These are phyloP conservation scores for Tetramorium bicarinatum DNA, from an alignment of 2,888 invertebrate species.

Conservation along the genomic window DNA sequence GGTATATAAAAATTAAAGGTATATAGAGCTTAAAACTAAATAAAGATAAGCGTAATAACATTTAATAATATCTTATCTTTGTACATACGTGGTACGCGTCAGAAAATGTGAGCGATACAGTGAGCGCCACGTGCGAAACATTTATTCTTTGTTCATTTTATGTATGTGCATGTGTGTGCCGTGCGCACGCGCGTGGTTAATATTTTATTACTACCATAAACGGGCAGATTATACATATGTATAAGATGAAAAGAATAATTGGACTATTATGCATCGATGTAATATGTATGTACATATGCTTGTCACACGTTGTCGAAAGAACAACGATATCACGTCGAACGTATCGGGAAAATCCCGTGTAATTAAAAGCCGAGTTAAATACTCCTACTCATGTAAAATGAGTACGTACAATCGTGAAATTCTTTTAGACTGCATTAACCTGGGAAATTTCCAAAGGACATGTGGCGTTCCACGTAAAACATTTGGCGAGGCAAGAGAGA, in stretches of 20 bases:
- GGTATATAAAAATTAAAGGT: too few species aligned
- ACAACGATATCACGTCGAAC: background rate
- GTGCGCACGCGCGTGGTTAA: background rate
- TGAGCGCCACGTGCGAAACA: background rate
- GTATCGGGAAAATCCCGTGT: conserved; percentile 23
- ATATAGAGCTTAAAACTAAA: background rate
- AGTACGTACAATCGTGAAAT: background rate
- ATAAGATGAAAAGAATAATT: background rate
- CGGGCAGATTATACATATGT: background rate
- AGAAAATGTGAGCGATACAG: background rate
- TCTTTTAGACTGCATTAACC: background rate
- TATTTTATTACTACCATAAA: background rate
- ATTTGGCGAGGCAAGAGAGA: conserved; percentile 8
- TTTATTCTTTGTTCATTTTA: background rate
- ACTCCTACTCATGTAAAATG: background rate
- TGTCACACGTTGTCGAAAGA: background rate
- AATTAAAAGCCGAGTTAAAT: conserved; percentile 2
- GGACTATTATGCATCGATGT: background rate
- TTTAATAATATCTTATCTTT: conserved; percentile 28
- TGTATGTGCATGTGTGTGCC: too few species aligned
- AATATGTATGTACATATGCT: background rate
- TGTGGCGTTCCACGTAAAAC: conserved; percentile 14
- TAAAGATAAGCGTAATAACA: conserved; percentile 28
- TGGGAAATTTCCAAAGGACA: conserved; percentile 19
- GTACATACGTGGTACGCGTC: background rate